phyloP scores from a whole-genome alignment of 1,140 invertebrate genomes.

The Helicorthomorpha holstii region DNA sequence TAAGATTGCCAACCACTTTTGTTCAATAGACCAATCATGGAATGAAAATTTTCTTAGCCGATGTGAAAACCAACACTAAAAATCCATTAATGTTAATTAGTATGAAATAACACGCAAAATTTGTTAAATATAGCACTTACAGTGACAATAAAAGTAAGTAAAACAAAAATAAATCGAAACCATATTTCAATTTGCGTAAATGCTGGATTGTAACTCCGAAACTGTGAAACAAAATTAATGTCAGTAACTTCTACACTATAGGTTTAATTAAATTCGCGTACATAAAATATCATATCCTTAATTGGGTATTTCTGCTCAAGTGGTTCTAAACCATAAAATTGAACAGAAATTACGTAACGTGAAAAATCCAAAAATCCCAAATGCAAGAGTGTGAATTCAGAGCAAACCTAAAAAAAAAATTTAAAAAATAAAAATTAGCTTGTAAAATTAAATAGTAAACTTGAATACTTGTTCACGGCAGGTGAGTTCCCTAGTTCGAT shows the following conservation, averaged over 20 bases:
- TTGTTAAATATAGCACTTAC: constrained; percentile 42
- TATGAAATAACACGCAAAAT: background rate
- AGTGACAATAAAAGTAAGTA: constrained; percentile 67
- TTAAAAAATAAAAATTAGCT: background rate
- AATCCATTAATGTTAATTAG: constrained; percentile 9
- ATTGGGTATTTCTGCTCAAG: constrained; percentile 71
- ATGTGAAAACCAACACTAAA: constrained; percentile 80
- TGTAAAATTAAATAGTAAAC: background rate
- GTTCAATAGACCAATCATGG: constrained; percentile 92
- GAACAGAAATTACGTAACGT: constrained; percentile 68
- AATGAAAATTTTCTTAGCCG: constrained; percentile 69
- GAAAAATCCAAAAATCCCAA: constrained; percentile 75
- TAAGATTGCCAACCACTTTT: constrained; percentile 84
- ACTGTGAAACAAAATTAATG: constrained; percentile 44
- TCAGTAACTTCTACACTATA: background rate
- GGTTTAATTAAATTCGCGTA: constrained; percentile 36
- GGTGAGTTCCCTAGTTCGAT: constrained; percentile 21
- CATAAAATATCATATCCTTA: constrained; percentile 69
- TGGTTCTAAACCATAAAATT: constrained; percentile 63
- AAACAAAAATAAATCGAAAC: constrained; percentile 83
- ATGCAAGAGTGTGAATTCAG: constrained; percentile 73
- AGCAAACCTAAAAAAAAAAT: constrained; percentile 40
- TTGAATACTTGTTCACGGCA: constrained; percentile 2
- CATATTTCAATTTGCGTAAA: constrained; percentile 95
- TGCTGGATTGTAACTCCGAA: constrained; percentile 84